Percentiles rank a stretch among this genome's conserved stretches.
phyloP scores from a whole-genome alignment of 2,888 invertebrate genomes.

The Halictus quadricinctus region DNA sequence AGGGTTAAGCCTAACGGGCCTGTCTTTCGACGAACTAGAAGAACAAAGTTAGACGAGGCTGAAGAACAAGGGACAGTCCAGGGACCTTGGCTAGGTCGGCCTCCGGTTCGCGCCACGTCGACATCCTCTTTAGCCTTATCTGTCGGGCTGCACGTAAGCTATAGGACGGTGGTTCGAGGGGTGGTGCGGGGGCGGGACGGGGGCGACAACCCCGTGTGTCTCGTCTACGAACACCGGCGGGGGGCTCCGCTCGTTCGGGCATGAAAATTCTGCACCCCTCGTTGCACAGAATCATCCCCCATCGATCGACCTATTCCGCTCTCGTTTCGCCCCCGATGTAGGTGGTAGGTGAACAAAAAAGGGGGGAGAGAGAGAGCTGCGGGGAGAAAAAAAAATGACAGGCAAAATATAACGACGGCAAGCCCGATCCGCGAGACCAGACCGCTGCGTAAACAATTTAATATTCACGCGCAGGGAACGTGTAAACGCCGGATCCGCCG shows the following conservation, averaged over 20 bases:
- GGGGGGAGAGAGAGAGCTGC: neutral
- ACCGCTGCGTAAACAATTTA: constrained; percentile 55
- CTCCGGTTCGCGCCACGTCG: constrained; percentile 10
- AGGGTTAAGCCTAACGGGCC: no score
- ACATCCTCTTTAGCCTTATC: constrained; percentile 69
- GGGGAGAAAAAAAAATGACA: neutral
- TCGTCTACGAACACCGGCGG: constrained; percentile 69
- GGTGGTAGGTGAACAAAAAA: constrained; percentile 25
- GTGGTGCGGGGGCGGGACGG: constrained; percentile 8
- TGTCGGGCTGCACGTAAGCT: constrained; percentile 66
- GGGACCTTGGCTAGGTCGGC: neutral
- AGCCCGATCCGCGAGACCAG: constrained; percentile 23
- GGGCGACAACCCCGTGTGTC: constrained; percentile 77
- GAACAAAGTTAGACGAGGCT: constrained; percentile 28
- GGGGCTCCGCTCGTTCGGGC: constrained; percentile 76
- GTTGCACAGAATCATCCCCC: constrained; percentile 73
- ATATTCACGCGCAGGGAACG: constrained; percentile 45
- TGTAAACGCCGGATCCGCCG: neutral
- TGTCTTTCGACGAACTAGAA: neutral
- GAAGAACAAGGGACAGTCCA: constrained; percentile 38
- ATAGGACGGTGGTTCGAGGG: constrained; percentile 24
- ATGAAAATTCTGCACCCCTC: constrained; percentile 77
- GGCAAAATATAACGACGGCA: constrained; percentile 32
- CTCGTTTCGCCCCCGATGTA: constrained; percentile 50
- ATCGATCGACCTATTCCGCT: constrained; percentile 69